A percentile compares a stretch with the other conserved stretches of the same genome.
Conservation (phyloP, 2,113 vertebrate species). For the Syrmaticus mikado region DNA sequence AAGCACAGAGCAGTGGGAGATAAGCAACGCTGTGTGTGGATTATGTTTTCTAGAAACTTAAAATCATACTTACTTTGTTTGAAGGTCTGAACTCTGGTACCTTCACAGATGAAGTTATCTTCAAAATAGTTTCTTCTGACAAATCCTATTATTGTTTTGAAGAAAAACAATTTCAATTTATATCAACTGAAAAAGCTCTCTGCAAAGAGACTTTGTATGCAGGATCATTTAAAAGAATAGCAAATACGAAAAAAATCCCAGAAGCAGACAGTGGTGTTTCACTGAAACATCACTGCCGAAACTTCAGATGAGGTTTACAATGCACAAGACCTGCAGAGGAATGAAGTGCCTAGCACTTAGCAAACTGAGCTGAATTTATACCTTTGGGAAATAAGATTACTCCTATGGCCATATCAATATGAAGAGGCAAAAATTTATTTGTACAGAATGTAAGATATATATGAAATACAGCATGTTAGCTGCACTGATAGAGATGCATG, state of each 20-base stretch:
- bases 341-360: neutral
- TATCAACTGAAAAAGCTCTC: neutral
- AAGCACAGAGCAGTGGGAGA: neutral
- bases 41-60: neutral
- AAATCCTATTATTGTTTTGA: constrained; percentile 82
- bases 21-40: neutral
- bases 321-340: neutral
- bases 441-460: neutral
- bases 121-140: constrained; percentile 81
- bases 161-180: constrained; percentile 9
- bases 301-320: neutral
- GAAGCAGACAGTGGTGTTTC: neutral
- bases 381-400: neutral
- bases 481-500: neutral
- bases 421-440: neutral
- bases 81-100: constrained; percentile 93
- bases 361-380: neutral
- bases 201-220: neutral
- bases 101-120: constrained; percentile 82
- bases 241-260: neutral
- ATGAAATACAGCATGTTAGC: neutral
- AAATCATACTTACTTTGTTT: constrained; percentile 84
- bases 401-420: no score
- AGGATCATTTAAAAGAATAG: neutral
- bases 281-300: neutral